Percentiles rank a stretch among this genome's conserved stretches.
Conservation (phyloP, 2,797 vertebrate species). For the Alca torda region DNA sequence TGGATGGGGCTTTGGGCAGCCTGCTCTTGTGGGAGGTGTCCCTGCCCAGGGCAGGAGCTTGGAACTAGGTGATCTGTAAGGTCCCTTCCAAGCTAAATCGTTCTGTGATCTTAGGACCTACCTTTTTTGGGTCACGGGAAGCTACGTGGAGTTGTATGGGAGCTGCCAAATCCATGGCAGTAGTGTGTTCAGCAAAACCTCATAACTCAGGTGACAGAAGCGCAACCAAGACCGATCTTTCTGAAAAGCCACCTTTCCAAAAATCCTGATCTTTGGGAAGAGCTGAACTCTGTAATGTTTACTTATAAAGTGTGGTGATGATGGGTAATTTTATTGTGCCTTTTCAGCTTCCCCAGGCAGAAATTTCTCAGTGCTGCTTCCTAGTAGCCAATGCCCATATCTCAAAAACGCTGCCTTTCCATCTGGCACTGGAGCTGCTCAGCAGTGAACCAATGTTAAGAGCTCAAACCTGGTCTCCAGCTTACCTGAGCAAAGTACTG, state of each 20-base stretch:
- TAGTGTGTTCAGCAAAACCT: not conserved
- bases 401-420: rapidly evolving
- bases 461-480: not conserved
- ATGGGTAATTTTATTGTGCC: not conserved
- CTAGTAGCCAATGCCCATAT: rapidly evolving
- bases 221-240: rapidly evolving
- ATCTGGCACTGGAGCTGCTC: not conserved
- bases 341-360: not conserved
- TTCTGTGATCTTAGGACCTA: not conserved
- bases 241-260: not conserved
- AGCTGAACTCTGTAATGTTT: not conserved
- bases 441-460: rapidly evolving
- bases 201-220: rapidly evolving
- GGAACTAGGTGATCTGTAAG: not conserved
- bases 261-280: not conserved
- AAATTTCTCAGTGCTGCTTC: not conserved
- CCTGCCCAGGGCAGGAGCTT: not conserved
- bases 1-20: not conserved
- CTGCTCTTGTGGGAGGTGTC: not conserved
- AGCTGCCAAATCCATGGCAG: not conserved
- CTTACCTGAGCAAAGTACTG: not conserved
- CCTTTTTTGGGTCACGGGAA: not conserved
- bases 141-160: rapidly evolving
- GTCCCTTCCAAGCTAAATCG: not conserved
- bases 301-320: rapidly evolving